Percentiles rank a stretch among this genome's conserved stretches.
Conservation (phyloP, 2,888 invertebrate genomes). For the Listrodromus nycthemerus region DNA sequence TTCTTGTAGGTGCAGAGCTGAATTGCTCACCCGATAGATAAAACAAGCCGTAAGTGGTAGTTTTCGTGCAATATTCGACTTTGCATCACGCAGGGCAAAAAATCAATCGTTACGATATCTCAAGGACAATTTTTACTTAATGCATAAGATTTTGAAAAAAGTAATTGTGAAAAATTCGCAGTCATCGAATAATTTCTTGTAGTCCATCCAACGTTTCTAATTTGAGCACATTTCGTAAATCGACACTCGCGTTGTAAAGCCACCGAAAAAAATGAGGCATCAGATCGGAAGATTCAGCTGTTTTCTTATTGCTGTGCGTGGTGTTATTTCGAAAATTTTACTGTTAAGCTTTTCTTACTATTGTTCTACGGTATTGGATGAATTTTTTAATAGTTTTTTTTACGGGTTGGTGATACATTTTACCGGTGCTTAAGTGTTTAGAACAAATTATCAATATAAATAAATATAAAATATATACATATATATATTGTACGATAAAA, state of each 20-base stretch:
- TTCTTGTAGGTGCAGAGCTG: conserved; percentile 2
- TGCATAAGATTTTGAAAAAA: too few relatives aligned
- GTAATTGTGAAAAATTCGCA: too few relatives aligned
- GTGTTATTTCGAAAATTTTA: conserved; percentile 1
- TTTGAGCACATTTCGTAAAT: too few relatives aligned
- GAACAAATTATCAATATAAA: conserved; percentile 22
- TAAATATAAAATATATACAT: conserved; percentile 37
- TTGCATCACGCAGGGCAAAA: too few relatives aligned
- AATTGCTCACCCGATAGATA: conserved; percentile 8
- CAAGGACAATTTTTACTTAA: too few relatives aligned
- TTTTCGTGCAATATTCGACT: too few relatives aligned
- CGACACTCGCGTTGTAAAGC: not conserved
- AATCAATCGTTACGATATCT: too few relatives aligned
- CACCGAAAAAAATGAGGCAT: not conserved
- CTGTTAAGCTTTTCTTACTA: conserved; percentile 2
- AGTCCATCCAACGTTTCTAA: too few relatives aligned
- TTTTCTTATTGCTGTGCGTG: not conserved
- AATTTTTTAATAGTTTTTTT: conserved; percentile 30
- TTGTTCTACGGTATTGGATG: conserved; percentile 33
- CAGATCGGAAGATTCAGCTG: not conserved
- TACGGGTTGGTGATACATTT: conserved; percentile 26
- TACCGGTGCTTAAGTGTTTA: conserved; percentile 15
- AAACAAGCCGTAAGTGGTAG: too few relatives aligned
- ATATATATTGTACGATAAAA: conserved; percentile 40
- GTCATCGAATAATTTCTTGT: too few relatives aligned